Conservation (phyloP, 2,113 vertebrate species). For the Gorsachius goisagi region DNA sequence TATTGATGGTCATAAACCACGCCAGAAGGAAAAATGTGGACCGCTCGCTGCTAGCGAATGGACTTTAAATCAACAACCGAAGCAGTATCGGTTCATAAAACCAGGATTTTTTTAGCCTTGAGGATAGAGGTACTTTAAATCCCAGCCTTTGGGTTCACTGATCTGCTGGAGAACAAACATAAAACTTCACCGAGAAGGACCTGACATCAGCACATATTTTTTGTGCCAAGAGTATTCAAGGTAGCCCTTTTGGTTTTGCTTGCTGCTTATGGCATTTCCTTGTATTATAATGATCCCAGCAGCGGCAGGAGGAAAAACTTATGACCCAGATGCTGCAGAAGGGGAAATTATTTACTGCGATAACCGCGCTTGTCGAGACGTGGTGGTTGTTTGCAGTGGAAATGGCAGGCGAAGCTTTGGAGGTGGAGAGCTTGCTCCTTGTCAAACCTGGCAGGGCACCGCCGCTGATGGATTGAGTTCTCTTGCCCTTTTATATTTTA, state of each 20-base stretch:
- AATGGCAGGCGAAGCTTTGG: neutral
- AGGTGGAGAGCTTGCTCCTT: neutral
- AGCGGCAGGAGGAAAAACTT: neutral
- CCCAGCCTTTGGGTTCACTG: slow-evolving; percentile 41
- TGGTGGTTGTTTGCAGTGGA: neutral
- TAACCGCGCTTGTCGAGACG: fast-evolving
- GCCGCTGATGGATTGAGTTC: neutral
- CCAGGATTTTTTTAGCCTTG: slow-evolving; percentile 56
- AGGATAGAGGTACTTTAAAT: slow-evolving; percentile 65
- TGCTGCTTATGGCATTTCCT: neutral
- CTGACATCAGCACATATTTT: slow-evolving; percentile 48
- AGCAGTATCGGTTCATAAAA: slow-evolving; percentile 61
- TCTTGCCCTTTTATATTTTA: neutral
- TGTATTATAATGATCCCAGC: neutral
- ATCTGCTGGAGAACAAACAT: slow-evolving; percentile 48
- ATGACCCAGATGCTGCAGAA: neutral
- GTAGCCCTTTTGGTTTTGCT: slow-evolving; percentile 41
- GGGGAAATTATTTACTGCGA: neutral
- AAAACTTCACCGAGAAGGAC: slow-evolving; percentile 20
- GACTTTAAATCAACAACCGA: slow-evolving; percentile 65
- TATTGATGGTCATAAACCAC: slow-evolving; percentile 47
- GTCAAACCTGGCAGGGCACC: neutral
- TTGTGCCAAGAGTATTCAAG: neutral
- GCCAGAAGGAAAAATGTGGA: slow-evolving; percentile 37
- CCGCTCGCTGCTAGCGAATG: slow-evolving; percentile 24